Conservation (phyloP, 2,113 vertebrate genomes). For the Hiodon alosoides region DNA sequence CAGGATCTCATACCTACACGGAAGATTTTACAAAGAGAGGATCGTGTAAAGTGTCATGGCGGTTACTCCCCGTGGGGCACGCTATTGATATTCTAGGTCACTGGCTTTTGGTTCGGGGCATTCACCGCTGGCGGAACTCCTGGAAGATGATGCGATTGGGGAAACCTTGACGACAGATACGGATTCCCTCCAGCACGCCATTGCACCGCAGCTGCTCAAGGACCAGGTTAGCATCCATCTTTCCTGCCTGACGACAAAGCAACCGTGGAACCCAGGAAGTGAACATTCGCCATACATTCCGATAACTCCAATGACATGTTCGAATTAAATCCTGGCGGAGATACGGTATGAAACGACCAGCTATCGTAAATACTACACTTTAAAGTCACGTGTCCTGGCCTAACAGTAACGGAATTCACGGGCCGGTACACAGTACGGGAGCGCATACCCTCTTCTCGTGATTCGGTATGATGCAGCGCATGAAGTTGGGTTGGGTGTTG, state of each 20-base stretch:
- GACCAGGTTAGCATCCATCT: constrained; percentile 86
- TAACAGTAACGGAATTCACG: neutral
- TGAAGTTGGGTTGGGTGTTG: constrained; percentile 94
- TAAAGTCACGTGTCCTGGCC: too few species aligned
- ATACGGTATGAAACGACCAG: neutral
- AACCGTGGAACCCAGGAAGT: neutral
- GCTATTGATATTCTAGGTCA: neutral
- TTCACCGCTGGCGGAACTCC: constrained; percentile 93
- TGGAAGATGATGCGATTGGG: constrained; percentile 97
- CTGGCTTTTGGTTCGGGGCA: neutral
- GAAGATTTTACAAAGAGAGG: constrained; percentile 15
- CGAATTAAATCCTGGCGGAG: neutral
- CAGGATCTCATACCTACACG: constrained; percentile 84
- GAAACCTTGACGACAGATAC: constrained; percentile 95
- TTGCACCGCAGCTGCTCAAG: constrained; percentile 94
- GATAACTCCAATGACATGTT: neutral
- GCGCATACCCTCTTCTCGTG: constrained; percentile 84
- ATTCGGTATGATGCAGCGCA: constrained; percentile 97
- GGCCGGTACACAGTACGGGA: neutral
- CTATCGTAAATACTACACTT: too few species aligned
- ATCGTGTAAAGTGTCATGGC: neutral
- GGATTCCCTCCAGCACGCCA: constrained; percentile 91
- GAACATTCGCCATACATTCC: neutral
- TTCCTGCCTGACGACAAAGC: constrained; percentile 70
- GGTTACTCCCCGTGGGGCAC: neutral